Base-by-base conservation (phyloP, 1,140 invertebrate genomes). In the Diorhabda elongata region DNA sequence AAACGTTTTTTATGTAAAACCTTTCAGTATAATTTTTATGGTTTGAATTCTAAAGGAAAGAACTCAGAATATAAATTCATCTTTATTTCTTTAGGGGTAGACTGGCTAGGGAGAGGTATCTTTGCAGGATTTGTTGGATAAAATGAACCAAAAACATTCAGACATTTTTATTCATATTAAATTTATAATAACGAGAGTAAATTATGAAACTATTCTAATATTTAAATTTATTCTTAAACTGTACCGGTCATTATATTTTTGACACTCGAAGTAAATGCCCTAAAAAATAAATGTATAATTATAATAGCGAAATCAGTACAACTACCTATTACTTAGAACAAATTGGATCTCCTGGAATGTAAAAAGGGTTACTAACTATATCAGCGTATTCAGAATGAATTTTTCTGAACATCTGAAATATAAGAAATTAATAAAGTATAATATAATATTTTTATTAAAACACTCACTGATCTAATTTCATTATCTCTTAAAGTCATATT, bases 281-380 rank as follows among this genome's bases (percentile, higher is more conserved):
- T 89, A 43, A 82, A 64, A 87, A 86, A 41, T 61, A 76, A 75
- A 75, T 78, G 71, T 57, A 64, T 47, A 68, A 62, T 41, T 11
- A 26, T 58, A 69, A 62, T 9, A 63, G 45, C 11, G 42, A 44
- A 26, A 26, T 66, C 61, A 66, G 44, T 65, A 70, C 41, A 63
- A 66, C 9, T 44, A 7, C 47, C 57, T 41, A 71, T 87, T 86
- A 95, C 93, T 87, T 89, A 3, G 93, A 95, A 57, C 83, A 87
- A 60, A 97, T 92, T 73, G 87, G 85, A 76, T 94, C 91, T 41
- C 92, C 93, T 59, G 95, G 94, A 79, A 92, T 88, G 81, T 97
- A 96, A 82, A 98, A 98, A 61, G 96, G 95, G 87, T 97, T 97
- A 77, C 93, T 96, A 11, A 98, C 88, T 75, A 94, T 90, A 82